phyloP scores from a whole-genome alignment of 2,797 vertebrate genomes.

The Iguana delicatissima region DNA sequence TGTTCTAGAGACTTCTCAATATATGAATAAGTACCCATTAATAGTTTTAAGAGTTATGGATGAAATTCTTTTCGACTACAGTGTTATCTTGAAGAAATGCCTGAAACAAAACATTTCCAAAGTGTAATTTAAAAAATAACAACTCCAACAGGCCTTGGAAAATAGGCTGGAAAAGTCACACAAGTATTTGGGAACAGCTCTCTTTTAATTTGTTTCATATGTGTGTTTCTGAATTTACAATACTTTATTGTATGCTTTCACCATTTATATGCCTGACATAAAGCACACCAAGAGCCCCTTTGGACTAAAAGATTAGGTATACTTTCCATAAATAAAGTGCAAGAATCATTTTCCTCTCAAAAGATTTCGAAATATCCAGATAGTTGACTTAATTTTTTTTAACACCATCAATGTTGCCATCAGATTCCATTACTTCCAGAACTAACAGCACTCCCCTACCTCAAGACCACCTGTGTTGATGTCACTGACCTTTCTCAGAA shows the following conservation, averaged over 20 bases:
- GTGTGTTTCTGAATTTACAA: background rate
- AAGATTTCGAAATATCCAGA: conserved; percentile 18
- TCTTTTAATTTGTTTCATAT: conserved; percentile 29
- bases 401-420: conserved; percentile 7
- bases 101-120: background rate
- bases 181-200: conserved; percentile 20
- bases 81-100: background rate
- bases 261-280: background rate
- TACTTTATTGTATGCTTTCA: background rate
- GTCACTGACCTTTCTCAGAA: conserved; percentile 91
- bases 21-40: conserved; percentile 23
- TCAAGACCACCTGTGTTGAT: background rate
- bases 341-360: background rate
- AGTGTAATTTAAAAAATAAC: conserved; percentile 18
- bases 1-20: background rate
- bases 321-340: background rate
- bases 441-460: background rate
- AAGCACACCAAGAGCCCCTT: background rate
- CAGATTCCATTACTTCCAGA: background rate
- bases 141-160: conserved; percentile 12
- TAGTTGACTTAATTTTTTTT: background rate
- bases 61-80: conserved; percentile 3
- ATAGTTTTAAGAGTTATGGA: background rate
- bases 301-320: background rate
- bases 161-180: conserved; percentile 28